Evolutionary conservation across 2,113 vertebrate genomes (phyloP).

Genomic region (Cyphomyrus discorhynchus): DNA sequence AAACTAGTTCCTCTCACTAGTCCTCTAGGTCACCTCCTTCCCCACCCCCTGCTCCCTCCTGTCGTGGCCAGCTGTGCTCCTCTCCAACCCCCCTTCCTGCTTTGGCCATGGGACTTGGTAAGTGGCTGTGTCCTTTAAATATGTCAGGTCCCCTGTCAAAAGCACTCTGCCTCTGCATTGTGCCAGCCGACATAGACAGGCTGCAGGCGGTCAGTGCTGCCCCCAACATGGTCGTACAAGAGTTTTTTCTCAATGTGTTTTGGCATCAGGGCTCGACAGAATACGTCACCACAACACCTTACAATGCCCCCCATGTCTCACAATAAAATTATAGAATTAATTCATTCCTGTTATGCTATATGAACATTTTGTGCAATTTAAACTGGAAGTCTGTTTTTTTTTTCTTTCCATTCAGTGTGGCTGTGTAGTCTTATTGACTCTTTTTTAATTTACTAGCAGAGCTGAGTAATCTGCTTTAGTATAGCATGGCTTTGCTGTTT

Average conservation of each 20-base stretch:
- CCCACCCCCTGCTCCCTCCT: neutral
- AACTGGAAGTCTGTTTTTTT: neutral
- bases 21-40: neutral
- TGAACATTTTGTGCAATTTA: neutral
- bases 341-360: neutral
- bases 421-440: neutral
- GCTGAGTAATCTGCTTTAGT: neutral
- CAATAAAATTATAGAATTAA: neutral
- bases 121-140: neutral
- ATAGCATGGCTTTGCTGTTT: neutral
- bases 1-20: neutral
- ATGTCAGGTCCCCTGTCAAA: slow-evolving; percentile 7
- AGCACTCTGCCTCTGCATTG: neutral
- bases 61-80: neutral
- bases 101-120: neutral
- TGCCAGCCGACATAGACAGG: neutral
- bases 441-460: neutral
- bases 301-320: neutral
- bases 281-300: neutral
- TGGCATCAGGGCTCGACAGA: neutral
- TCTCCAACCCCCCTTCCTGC: neutral
- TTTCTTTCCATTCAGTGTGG: neutral
- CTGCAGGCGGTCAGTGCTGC: slow-evolving; percentile 8
- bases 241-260: neutral
- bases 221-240: neutral